phyloP scores from a whole-genome alignment of 2,113 vertebrate species.

The Pelvicachromis taeniatus region DNA sequence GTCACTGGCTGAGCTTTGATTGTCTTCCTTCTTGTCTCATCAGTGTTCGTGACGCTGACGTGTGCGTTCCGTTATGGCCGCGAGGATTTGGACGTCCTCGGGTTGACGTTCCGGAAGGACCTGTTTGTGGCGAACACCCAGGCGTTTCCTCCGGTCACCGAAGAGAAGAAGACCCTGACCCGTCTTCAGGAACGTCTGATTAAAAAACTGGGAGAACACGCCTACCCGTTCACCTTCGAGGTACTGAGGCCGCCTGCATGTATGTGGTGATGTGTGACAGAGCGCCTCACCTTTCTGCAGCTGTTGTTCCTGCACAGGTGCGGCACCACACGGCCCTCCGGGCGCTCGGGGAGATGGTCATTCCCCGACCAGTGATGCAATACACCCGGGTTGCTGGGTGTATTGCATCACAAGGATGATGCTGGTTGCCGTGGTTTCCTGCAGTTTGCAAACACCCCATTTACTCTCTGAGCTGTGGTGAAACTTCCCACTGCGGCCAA shows the following conservation, averaged over 20 bases:
- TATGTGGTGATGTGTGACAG: neutral
- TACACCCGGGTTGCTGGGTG: neutral
- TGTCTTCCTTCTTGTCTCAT: neutral
- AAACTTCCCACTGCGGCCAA: neutral
- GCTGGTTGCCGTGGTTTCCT: neutral
- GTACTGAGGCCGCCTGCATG: constrained; percentile 30
- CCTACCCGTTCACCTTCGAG: constrained; percentile 93
- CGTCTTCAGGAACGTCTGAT: constrained; percentile 92
- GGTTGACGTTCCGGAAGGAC: constrained; percentile 92
- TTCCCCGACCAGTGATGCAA: neutral
- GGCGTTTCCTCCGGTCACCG: constrained; percentile 82
- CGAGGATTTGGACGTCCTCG: constrained; percentile 92
- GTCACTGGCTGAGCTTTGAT: neutral
- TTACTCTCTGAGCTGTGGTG: neutral
- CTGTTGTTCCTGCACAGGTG: neutral
- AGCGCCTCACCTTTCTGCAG: neutral
- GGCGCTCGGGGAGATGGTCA: neutral
- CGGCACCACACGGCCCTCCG: neutral
- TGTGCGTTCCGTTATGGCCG: constrained; percentile 96
- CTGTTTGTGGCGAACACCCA: constrained; percentile 89
- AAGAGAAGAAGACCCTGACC: constrained; percentile 83
- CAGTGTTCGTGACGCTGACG: constrained; percentile 92
- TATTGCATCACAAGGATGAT: neutral
- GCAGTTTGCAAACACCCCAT: neutral
- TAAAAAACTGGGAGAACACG: constrained; percentile 92